Evolutionary conservation across 1,140 invertebrate species (phyloP).

Genomic region (Lethrus apterus): DNA sequence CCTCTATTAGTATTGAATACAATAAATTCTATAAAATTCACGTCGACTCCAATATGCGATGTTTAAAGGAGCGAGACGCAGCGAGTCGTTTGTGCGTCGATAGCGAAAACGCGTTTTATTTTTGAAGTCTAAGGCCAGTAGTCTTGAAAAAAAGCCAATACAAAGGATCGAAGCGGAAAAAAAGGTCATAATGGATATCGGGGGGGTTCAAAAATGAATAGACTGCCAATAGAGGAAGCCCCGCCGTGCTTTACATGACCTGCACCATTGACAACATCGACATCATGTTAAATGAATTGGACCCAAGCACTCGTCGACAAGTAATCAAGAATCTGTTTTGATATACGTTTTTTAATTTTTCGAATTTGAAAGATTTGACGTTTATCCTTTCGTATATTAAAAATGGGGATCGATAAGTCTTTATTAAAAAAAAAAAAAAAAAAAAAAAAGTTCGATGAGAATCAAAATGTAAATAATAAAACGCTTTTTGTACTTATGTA

Average conservation of each 20-base stretch:
- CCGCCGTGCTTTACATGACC: constrained; percentile 26
- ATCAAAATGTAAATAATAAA: neutral
- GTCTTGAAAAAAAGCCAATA: constrained; percentile 16
- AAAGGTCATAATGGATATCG: constrained; percentile 35
- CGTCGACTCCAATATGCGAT: neutral
- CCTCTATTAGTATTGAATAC: no score
- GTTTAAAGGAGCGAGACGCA: constrained; percentile 1
- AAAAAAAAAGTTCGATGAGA: constrained; percentile 1
- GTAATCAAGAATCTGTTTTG: constrained; percentile 10
- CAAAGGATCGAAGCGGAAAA: constrained; percentile 30
- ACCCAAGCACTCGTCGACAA: constrained; percentile 3
- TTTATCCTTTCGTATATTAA: neutral
- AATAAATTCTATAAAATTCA: constrained; percentile 2
- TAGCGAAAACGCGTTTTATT: neutral
- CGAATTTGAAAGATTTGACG: neutral
- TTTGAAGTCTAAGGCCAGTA: neutral
- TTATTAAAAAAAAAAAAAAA: neutral
- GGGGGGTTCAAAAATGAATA: constrained; percentile 31
- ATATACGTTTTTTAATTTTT: constrained; percentile 7
- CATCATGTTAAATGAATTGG: constrained; percentile 21
- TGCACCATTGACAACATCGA: constrained; percentile 32
- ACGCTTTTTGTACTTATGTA: no score
- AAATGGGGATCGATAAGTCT: neutral
- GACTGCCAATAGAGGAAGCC: constrained; percentile 29
- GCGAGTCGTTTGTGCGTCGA: constrained; percentile 1